These are phyloP conservation scores for Marronus borbonicus DNA, from an alignment of 2,888 invertebrate genomes.

Conservation along the genomic window DNA sequence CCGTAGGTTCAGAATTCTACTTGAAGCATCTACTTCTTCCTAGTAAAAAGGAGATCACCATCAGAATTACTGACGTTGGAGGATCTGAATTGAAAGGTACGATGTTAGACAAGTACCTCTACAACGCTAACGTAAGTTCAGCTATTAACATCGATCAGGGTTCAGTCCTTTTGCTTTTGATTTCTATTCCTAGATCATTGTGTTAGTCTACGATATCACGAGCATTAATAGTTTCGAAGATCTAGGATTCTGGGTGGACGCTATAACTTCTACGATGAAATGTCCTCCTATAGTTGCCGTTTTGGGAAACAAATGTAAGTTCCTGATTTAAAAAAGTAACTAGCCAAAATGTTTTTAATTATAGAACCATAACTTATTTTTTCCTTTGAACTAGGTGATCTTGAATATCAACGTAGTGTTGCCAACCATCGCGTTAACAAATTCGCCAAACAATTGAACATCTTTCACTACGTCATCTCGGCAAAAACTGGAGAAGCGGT, in stretches of 20 bases:
- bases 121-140: slow-evolving; percentile 78
- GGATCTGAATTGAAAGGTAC: slow-evolving; percentile 83
- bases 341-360: background rate
- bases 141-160: background rate
- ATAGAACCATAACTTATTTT: background rate
- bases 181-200: slow-evolving; percentile 75
- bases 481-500: slow-evolving; percentile 84
- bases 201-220: slow-evolving; percentile 89
- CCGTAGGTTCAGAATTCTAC: slow-evolving; percentile 83
- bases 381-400: slow-evolving; percentile 70
- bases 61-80: slow-evolving; percentile 89
- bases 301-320: slow-evolving; percentile 79
- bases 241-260: slow-evolving; percentile 80
- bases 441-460: slow-evolving; percentile 77
- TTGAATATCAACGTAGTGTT: slow-evolving; percentile 82
- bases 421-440: slow-evolving; percentile 77
- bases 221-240: slow-evolving; percentile 86
- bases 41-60: slow-evolving; percentile 74
- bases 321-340: background rate
- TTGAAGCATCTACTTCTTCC: slow-evolving; percentile 77
- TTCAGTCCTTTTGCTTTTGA: background rate
- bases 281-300: slow-evolving; percentile 74
- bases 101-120: slow-evolving; percentile 85
- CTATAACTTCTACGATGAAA: slow-evolving; percentile 71
- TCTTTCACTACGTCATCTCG: slow-evolving; percentile 78